phyloP scores from a whole-genome alignment of 2,888 invertebrate genomes.

The Ametastegia equiseti region DNA sequence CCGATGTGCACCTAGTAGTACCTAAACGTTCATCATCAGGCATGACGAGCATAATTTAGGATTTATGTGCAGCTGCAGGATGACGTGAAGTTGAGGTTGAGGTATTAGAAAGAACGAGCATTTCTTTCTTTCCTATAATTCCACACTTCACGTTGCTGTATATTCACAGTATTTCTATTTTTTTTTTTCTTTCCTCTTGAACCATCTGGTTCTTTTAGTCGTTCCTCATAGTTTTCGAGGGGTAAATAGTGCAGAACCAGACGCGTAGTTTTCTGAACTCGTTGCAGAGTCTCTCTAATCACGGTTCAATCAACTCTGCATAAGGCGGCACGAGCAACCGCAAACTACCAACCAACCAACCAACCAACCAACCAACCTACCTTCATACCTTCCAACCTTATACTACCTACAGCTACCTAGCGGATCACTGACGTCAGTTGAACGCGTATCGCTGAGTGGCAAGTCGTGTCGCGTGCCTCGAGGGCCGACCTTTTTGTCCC shows the following conservation, averaged over 20 bases:
- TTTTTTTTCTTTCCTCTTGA: background rate
- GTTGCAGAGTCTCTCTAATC: background rate
- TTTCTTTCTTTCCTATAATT: background rate
- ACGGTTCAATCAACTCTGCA: slow-evolving; percentile 37
- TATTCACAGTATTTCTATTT: background rate
- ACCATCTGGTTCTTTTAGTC: background rate
- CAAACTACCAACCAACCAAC: too few relatives aligned
- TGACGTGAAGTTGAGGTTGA: background rate
- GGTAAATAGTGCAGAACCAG: background rate
- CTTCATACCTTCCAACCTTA: too few relatives aligned
- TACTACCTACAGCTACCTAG: background rate
- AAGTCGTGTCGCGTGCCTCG: slow-evolving; percentile 44
- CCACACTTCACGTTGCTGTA: too few relatives aligned
- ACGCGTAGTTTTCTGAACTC: background rate
- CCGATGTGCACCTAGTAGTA: too few relatives aligned
- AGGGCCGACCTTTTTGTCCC: slow-evolving; percentile 46
- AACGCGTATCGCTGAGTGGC: slow-evolving; percentile 42
- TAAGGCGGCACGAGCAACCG: background rate
- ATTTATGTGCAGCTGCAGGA: background rate
- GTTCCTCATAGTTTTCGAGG: background rate
- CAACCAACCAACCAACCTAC: too few relatives aligned
- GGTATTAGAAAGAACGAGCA: background rate
- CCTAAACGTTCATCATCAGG: background rate
- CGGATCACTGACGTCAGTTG: slow-evolving; percentile 44
- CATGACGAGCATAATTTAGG: background rate